Evolutionary conservation across 2,888 invertebrate species (phyloP).

Genomic region (Iselma pallidipennis): DNA sequence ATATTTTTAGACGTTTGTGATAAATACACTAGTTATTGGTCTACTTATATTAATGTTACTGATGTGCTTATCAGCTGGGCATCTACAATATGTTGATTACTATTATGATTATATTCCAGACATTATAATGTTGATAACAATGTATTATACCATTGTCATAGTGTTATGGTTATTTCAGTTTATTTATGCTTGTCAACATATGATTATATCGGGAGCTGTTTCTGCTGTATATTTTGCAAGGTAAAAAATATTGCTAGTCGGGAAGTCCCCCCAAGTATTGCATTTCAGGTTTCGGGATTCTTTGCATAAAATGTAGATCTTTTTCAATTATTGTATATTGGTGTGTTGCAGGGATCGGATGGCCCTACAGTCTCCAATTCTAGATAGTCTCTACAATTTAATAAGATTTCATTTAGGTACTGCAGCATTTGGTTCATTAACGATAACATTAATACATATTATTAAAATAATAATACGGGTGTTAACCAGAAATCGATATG

Average conservation of each 20-base stretch:
- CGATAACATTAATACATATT: neutral
- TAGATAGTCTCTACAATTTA: neutral
- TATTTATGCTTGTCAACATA: neutral
- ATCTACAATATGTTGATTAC: neutral
- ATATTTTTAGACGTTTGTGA: neutral
- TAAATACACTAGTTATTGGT: neutral
- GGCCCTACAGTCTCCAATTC: neutral
- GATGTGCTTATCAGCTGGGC: neutral
- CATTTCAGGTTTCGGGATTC: no score
- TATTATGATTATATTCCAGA: neutral
- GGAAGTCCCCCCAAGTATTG: no score
- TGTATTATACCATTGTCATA: neutral
- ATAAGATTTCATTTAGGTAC: neutral
- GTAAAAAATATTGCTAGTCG: no score
- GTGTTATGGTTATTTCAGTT: neutral
- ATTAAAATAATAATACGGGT: neutral
- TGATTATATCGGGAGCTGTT: neutral
- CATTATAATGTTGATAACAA: neutral
- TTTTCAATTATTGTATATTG: no score
- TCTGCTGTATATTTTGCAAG: neutral
- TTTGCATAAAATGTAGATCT: no score
- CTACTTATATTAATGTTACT: neutral
- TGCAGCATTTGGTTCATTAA: neutral
- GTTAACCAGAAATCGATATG: neutral
- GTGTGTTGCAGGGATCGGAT: neutral